A percentile compares a stretch with the other conserved stretches of the same genome.
Conservation (phyloP, 2,888 invertebrate species). For the Eurytoma californica region DNA sequence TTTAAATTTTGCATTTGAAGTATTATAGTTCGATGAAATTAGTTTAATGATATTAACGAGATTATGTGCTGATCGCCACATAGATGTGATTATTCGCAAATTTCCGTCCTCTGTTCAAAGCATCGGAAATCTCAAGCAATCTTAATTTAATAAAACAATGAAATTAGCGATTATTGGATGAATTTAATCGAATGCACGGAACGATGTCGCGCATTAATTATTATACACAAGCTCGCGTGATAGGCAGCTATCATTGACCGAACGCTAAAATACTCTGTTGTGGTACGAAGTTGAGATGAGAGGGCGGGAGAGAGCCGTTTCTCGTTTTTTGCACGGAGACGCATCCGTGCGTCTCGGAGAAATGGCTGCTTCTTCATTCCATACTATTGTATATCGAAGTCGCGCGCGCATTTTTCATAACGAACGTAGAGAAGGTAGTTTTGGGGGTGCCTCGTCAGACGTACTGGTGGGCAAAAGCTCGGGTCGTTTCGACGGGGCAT, state of each 20-base stretch:
- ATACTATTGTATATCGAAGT: slow-evolving; percentile 49
- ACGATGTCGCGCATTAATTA: slow-evolving; percentile 12
- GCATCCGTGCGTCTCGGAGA: slow-evolving; percentile 1
- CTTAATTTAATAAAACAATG: no score
- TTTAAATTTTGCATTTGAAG: no score
- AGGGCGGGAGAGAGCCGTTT: slow-evolving; percentile 4
- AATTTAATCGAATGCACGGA: not conserved
- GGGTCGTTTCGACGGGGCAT: slow-evolving; percentile 6
- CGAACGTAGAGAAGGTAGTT: slow-evolving; percentile 20
- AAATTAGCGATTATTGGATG: no score
- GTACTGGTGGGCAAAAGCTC: not conserved
- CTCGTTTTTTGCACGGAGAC: not conserved
- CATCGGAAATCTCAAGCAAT: no score
- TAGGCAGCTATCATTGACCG: slow-evolving; percentile 40
- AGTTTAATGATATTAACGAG: no score
- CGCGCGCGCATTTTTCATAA: slow-evolving; percentile 47
- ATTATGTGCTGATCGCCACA: no score
- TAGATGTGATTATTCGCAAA: no score
- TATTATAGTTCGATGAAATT: no score
- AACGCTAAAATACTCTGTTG: slow-evolving; percentile 41
- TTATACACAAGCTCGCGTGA: not conserved
- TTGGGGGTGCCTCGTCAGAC: not conserved
- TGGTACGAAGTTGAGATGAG: slow-evolving; percentile 8
- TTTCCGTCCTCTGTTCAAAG: no score
- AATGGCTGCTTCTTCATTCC: slow-evolving; percentile 51